Percentiles rank a stretch among this genome's conserved stretches.
Conservation (phyloP, 2,797 vertebrate genomes). For the Leucoraja ocellata region DNA sequence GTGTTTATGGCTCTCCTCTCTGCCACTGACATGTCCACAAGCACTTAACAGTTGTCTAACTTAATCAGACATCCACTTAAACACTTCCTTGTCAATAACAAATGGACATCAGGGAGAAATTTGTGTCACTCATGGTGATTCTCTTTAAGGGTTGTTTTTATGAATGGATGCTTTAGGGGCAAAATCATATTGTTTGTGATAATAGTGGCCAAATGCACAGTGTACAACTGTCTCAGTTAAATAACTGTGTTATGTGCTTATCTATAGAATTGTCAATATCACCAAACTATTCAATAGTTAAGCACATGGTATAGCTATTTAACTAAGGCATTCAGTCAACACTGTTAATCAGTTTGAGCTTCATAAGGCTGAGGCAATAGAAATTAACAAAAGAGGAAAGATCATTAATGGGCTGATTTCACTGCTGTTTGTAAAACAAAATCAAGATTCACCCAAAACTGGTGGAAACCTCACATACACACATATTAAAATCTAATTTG, state of each 20-base stretch:
- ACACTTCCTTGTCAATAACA: not conserved
- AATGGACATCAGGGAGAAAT: constrained; percentile 13
- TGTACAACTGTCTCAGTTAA: not conserved
- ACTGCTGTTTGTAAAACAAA: not conserved
- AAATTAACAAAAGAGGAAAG: not conserved
- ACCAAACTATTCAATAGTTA: too few relatives aligned
- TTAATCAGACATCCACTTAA: constrained; percentile 1
- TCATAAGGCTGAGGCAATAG: too few relatives aligned
- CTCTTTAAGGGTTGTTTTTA: not conserved
- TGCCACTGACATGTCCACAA: not conserved
- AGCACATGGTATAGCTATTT: too few relatives aligned
- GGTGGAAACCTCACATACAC: not conserved
- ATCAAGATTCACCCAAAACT: not conserved
- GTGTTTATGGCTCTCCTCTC: not conserved
- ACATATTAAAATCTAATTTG: not conserved
- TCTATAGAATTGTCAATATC: too few relatives aligned
- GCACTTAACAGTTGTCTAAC: not conserved
- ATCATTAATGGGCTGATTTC: not conserved
- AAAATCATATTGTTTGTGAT: not conserved
- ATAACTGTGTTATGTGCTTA: not conserved
- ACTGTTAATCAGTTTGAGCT: not conserved
- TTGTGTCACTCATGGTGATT: not conserved
- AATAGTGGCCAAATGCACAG: not conserved
- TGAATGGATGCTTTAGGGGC: not conserved
- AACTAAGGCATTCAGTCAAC: too few relatives aligned